Evolutionary conservation across 2,888 invertebrate genomes (phyloP).

Genomic region (Tetragonisca angustula): DNA sequence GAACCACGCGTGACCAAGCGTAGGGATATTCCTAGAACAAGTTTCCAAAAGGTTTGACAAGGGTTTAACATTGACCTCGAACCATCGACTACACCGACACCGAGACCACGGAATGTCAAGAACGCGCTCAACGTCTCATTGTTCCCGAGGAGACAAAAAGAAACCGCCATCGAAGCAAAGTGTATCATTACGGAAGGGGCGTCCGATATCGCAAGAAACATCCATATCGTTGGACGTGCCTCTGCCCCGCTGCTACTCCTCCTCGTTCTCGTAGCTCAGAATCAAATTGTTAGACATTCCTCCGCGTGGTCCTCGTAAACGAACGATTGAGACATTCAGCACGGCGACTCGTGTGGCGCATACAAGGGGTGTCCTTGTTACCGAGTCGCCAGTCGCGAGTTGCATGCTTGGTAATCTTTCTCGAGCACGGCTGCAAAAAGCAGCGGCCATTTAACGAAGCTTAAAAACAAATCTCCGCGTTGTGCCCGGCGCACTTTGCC

Average conservation of each 20-base stretch:
- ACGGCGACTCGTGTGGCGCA: constrained; percentile 51
- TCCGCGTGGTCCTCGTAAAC: constrained; percentile 66
- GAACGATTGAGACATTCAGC: constrained; percentile 66
- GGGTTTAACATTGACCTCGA: no score
- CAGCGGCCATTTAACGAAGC: constrained; percentile 62
- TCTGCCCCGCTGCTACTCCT: constrained; percentile 10
- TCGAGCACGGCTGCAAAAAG: constrained; percentile 56
- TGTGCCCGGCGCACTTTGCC: constrained; percentile 17
- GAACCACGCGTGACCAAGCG: no score
- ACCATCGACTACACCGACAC: neutral
- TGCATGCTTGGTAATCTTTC: constrained; percentile 64
- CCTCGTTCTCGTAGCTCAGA: constrained; percentile 32
- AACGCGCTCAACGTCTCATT: constrained; percentile 8
- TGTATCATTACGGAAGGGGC: constrained; percentile 19
- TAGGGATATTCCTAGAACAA: no score
- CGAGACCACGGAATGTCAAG: neutral
- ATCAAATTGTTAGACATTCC: constrained; percentile 62
- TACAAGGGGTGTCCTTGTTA: constrained; percentile 68
- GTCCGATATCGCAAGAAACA: constrained; percentile 32
- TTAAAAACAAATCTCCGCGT: constrained; percentile 57
- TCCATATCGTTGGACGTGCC: constrained; percentile 33
- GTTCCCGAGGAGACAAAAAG: neutral
- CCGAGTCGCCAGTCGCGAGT: constrained; percentile 58
- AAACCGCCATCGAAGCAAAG: constrained; percentile 12
- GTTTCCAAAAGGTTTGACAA: no score